Base-by-base conservation (phyloP, 2,888 invertebrate genomes). In the Lepidocyrtinus sp. region DNA sequence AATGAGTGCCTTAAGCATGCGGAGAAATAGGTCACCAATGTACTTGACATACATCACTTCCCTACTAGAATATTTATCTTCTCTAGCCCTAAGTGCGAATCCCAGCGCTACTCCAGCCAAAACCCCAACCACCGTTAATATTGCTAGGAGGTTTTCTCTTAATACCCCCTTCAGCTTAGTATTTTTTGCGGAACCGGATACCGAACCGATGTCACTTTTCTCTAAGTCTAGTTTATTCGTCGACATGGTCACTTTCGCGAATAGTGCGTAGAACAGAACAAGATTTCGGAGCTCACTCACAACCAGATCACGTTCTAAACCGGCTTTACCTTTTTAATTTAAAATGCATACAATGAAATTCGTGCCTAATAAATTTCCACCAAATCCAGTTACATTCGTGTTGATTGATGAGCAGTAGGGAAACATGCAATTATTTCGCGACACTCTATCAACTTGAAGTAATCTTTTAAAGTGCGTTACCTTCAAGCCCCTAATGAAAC, bases 1-100 rank as follows among this genome's bases (percentile, higher is more conserved):
- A 88, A 99, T 98, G 85, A 99, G 92, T 87, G 95, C 94, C 90
- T 98, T 98, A 73, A 99, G 91, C 96, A 98, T 98, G 89, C 97
- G 92, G 87, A 99, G 92, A 89, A 99, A 97, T 84, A 99, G 91
- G 88, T 98, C 97, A 46, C 98, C 98, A 0, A 96, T 93, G 89
- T 96, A 98, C 88, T 95, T 94, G 88, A 98, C 93, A 91, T 98
- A 98, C 94, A 97, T 96, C 85, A 96, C 93, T 86, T 97, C 95
- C 76, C 98, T 90, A 75, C 92, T 90, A 27, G 93, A 91, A 95
- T 95, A 96, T 87, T 90, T 89, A 55, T 86, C 88, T 0, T 86
- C 80, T 15, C 87, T 88, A 1, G 86, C 73, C 84, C 94, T 91
- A 77, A 96, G 90, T 1, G 92, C 90, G 85, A 93, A 91, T 21